Conservation (phyloP, 1,140 invertebrate genomes). For the Oedothorax gibbosus region DNA sequence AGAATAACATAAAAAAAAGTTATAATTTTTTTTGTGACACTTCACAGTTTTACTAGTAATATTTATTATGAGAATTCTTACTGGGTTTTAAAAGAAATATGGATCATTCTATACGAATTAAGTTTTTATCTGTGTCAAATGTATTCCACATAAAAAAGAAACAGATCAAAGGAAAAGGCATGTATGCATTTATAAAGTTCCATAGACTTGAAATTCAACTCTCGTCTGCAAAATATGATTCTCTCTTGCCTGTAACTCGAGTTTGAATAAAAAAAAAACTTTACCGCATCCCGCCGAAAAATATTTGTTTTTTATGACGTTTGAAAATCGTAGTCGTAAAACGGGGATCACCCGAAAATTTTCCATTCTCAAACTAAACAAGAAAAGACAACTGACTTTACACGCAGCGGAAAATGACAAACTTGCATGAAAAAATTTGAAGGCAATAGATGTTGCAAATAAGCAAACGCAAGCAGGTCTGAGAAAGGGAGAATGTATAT, state of each 20-base stretch:
- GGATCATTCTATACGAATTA: too few relatives aligned
- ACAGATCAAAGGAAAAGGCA: neutral
- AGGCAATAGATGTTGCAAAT: constrained; percentile 50
- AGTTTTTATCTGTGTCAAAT: too few relatives aligned
- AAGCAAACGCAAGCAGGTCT: constrained; percentile 41
- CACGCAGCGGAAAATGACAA: constrained; percentile 53
- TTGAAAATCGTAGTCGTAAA: constrained; percentile 57
- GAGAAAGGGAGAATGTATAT: constrained; percentile 44
- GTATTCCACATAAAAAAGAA: too few relatives aligned
- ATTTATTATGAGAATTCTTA: too few relatives aligned
- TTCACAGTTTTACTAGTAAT: too few relatives aligned
- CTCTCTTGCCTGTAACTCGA: constrained; percentile 18
- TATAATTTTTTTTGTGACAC: too few relatives aligned
- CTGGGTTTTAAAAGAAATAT: too few relatives aligned
- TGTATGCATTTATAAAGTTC: constrained; percentile 19
- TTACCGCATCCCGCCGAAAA: constrained; percentile 7
- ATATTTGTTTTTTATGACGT: constrained; percentile 57
- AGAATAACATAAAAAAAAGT: too few relatives aligned
- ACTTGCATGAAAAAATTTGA: constrained; percentile 48
- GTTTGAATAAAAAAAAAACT: constrained; percentile 15
- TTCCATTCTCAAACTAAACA: constrained; percentile 58
- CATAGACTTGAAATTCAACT: constrained; percentile 41
- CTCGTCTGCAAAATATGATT: constrained; percentile 26
- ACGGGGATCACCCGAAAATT: constrained; percentile 42
- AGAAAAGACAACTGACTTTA: constrained; percentile 48